Evolutionary conservation across 2,888 invertebrate species (phyloP), one percentile per base, ranked within the genome.

Genomic region (Latheticus oryzae): DNA sequence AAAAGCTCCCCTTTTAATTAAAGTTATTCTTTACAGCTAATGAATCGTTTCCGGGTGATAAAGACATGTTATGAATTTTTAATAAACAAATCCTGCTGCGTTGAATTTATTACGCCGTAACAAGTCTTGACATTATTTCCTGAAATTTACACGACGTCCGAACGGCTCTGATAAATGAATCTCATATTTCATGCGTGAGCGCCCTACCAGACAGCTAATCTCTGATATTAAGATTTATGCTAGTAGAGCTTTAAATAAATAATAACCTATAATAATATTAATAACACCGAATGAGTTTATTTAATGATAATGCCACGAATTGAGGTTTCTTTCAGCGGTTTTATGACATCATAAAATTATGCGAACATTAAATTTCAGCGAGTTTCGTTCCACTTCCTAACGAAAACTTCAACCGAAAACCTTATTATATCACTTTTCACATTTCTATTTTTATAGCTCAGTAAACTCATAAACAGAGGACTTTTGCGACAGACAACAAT

Each of bases 121-220:
- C 60, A 61, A 57, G 52, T 60, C 50, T 58, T 47, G 60, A 60
- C 60, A 61, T 60, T 63, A 60, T 62, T 63, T 61, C 54, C 54
- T 60, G 58, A 63, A 63, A 62, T 63, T 56, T 61, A 60, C 59
- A 52, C 57, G 61, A 63, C 58, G 60, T 58, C 52, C 57, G 52
- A 61, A 61, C 55, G 52, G 47, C 26, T 50, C 58, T 69, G 68
- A 70, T 68, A 70, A 70, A 71, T 67, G 67, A 67, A 65, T 62
- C 62, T 63, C 56, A 69, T 70, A 67, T 70, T 69, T 71, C 65
- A 66, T 67, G 66, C 62, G 62, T 69, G 67, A 66, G 60, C 66
- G 61, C 61, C 65, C 58, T 62, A 11, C 56, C 54, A 54, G 64
- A 64, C 64, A 60, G 62, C 64, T 64, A 64, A 64, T 64, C 62